Evolutionary conservation across 2,113 vertebrate species (phyloP).

Genomic region (Coptodon rendalli): DNA sequence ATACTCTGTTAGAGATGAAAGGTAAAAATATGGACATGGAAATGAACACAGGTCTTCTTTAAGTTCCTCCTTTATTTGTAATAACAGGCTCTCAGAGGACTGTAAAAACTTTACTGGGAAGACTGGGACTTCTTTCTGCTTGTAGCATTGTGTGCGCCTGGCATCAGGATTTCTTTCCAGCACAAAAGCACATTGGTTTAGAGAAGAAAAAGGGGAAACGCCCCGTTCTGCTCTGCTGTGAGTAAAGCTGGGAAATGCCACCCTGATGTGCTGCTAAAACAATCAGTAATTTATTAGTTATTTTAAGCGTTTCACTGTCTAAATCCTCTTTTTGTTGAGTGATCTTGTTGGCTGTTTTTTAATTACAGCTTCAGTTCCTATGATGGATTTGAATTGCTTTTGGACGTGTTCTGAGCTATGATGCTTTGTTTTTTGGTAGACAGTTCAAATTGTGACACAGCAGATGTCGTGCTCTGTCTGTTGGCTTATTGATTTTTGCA

Average conservation of each 20-base stretch:
- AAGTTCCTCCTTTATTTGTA: not conserved
- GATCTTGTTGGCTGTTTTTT: not conserved
- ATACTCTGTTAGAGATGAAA: not conserved
- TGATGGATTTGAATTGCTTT: not conserved
- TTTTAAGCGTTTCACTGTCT: not conserved
- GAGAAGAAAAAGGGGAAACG: not conserved
- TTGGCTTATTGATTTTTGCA: not conserved
- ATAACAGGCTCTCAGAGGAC: not conserved
- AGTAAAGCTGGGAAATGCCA: not conserved
- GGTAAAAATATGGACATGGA: not conserved
- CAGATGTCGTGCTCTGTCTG: not conserved
- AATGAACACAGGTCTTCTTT: too few species aligned
- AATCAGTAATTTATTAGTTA: not conserved
- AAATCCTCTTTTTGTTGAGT: not conserved
- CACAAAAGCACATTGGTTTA: not conserved
- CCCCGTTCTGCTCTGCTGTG: not conserved
- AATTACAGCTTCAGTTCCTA: not conserved
- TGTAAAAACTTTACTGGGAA: not conserved
- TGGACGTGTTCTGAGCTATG: not conserved
- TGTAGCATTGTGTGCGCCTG: not conserved
- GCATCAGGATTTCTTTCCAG: not conserved
- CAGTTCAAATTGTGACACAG: not conserved
- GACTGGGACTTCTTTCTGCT: not conserved
- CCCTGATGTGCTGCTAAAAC: not conserved
- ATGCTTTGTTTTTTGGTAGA: accelerated